Conservation (phyloP, 2,113 vertebrate genomes). For the Meleagris gallopavo region DNA sequence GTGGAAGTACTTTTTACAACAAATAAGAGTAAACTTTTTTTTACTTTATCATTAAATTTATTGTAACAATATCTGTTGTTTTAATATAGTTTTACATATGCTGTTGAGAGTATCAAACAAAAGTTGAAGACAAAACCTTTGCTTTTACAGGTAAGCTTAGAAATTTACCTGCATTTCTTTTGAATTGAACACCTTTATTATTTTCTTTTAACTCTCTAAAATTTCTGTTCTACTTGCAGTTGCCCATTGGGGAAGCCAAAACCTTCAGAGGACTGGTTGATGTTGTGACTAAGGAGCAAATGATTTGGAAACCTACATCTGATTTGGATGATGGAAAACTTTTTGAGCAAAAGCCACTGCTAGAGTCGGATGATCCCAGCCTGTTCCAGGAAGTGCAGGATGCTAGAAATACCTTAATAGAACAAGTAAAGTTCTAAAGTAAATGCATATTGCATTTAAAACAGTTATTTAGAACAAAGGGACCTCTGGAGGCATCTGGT, state of each 20-base stretch:
- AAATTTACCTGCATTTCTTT: neutral
- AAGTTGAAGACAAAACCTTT: conserved; percentile 92
- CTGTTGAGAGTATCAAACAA: conserved; percentile 90
- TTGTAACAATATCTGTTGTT: neutral
- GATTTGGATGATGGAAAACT: conserved; percentile 82
- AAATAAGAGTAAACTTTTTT: neutral
- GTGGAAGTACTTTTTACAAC: neutral
- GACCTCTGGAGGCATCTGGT: neutral
- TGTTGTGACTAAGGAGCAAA: conserved; percentile 86
- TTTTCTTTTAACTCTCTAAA: neutral
- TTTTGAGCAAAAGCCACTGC: conserved; percentile 82
- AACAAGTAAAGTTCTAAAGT: conserved; percentile 90
- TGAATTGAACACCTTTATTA: neutral
- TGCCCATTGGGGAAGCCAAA: conserved; percentile 90
- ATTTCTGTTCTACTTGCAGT: conserved; percentile 62
- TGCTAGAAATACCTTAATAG: conserved; percentile 89
- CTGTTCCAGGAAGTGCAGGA: conserved; percentile 82
- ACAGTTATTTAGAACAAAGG: neutral
- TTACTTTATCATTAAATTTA: neutral
- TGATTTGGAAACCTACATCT: conserved; percentile 82
- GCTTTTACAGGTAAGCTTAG: conserved; percentile 88
- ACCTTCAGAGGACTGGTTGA: conserved; percentile 91
- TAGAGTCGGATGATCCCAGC: conserved; percentile 75
- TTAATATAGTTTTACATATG: conserved; percentile 82
- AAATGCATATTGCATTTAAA: conserved; percentile 68